Percentiles rank a stretch among this genome's conserved stretches.
Conservation (phyloP, 2,113 vertebrate genomes). For the Salvator merianae region DNA sequence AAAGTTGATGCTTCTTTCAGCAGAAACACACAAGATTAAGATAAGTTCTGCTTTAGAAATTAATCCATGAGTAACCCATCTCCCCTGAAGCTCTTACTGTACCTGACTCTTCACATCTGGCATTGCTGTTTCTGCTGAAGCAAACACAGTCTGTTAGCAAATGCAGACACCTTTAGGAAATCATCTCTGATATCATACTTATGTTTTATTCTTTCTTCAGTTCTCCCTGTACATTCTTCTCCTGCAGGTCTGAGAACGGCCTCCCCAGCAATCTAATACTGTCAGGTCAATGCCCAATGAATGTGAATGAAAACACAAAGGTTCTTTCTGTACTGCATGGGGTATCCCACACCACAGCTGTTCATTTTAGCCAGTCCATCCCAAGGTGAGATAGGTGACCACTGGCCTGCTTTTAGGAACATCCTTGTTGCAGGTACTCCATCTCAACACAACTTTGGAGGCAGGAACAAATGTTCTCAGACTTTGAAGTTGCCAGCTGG, state of each 20-base stretch:
- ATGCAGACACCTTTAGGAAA: background rate
- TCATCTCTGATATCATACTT: background rate
- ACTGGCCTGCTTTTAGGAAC: no score
- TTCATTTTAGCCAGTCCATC: no score
- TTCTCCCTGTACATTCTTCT: background rate
- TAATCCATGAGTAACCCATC: background rate
- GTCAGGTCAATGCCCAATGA: background rate
- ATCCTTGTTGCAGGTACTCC: no score
- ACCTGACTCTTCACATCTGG: background rate
- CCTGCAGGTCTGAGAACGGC: background rate
- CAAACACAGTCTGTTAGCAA: background rate
- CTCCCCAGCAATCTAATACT: background rate
- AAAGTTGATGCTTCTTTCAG: background rate
- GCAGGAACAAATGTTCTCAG: no score
- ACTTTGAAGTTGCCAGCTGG: no score
- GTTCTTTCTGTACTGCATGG: no score
- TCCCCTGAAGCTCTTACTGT: background rate
- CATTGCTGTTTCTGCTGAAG: background rate
- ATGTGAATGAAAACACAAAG: background rate
- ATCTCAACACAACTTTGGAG: no score
- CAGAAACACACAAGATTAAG: background rate
- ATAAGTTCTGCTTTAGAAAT: background rate
- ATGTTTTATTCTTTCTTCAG: background rate
- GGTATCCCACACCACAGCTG: no score
- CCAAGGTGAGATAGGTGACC: no score